phyloP scores from a whole-genome alignment of 1,140 invertebrate species.

The Papilio dardanus region DNA sequence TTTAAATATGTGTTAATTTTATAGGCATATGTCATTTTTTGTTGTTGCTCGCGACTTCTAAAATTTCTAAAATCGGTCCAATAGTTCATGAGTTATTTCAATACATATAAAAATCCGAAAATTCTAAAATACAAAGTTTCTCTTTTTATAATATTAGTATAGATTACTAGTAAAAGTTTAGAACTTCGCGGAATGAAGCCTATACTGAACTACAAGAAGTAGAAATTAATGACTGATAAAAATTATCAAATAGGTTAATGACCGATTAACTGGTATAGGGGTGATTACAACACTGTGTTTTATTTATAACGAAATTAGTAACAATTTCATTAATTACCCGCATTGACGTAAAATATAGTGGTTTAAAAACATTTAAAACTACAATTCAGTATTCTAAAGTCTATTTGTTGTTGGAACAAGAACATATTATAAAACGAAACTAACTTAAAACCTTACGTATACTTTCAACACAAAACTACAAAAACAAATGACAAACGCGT shows the following conservation, averaged over 20 bases:
- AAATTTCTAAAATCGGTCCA: too few species aligned
- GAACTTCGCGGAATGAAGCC: too few species aligned
- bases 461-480: background rate
- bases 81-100: too few species aligned
- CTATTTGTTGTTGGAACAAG: background rate
- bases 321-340: background rate
- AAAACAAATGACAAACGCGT: background rate
- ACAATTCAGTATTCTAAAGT: background rate
- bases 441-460: background rate
- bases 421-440: background rate
- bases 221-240: background rate
- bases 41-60: too few species aligned
- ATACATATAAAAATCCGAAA: too few species aligned
- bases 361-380: background rate
- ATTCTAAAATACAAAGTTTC: too few species aligned
- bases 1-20: background rate
- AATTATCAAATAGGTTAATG: background rate
- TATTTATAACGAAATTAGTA: background rate
- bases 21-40: too few species aligned
- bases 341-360: background rate
- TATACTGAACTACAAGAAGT: too few species aligned
- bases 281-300: background rate
- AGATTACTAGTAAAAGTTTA: too few species aligned
- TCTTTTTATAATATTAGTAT: too few species aligned
- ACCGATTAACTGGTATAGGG: background rate